Base-by-base conservation (phyloP, 2,113 vertebrate species). In the Tragelaphus buxtoni region DNA sequence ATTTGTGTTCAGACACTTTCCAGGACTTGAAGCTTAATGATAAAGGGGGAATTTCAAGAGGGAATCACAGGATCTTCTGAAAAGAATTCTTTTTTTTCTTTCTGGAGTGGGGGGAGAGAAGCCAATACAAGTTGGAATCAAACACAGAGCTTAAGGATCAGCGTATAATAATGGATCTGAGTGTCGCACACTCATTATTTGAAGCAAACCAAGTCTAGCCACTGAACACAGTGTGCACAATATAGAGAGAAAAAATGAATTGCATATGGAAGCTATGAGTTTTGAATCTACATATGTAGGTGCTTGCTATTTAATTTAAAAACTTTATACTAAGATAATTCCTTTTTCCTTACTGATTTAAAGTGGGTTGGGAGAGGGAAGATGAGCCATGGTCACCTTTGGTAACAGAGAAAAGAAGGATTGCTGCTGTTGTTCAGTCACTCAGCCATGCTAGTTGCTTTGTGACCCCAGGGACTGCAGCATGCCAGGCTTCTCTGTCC, bases 301-400 rank as follows among this genome's bases (percentile, higher is more conserved):
- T 1, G 32, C 30, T 56, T 89, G 35, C 1, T 45, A n/a, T 56
- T 56, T 28, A 45, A 56, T 61, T 61, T 39, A n/a, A 51, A 77
- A 32, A 3, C 2, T 60, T 76, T 92, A 24, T 53, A 30, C 14
- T 61, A 58, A 2, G 7, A 89, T 24, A 51, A 30, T 30, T 86
- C 4, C 32, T 35, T 72, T 9, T 1, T 22, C 10, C 32, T 7
- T 81, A 69, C 32, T 58, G 69, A 14, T 39, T 81, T 76, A 65
- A n/a, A 60, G 24, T 28, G 10, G 1, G 2, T 55, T n/a, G 26
- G 60, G 9, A 32, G 11, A 55, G 22, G 28, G 16, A 49, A 5
- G 0, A 7, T 30, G 39, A 58, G 0, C 13, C 10, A 1, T 17
- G 3, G 14, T 6, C 53, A 56, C 30, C 11, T 30, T 8, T 16